Conservation (phyloP, 92 coral and sea anemone genomes). For the Epizoanthus scotinus region DNA sequence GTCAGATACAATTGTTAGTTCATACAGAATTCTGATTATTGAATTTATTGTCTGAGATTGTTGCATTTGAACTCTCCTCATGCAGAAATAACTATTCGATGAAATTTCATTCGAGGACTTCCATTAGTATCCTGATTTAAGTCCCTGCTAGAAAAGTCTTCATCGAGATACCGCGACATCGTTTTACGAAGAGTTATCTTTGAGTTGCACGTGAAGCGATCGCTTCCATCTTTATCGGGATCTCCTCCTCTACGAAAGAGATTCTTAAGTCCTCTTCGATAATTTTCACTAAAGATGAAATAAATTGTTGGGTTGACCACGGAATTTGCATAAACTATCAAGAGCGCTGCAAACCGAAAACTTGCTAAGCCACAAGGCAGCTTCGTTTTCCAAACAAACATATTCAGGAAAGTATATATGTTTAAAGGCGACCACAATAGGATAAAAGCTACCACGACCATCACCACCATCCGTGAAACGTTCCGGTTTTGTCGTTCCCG, state of each 20-base stretch:
- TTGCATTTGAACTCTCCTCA: too few species aligned
- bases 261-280: constrained; percentile 41
- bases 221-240: background rate
- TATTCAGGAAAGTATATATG: constrained; percentile 35
- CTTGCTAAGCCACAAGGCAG: constrained; percentile 38
- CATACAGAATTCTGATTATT: too few species aligned
- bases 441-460: constrained; percentile 61
- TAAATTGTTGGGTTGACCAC: constrained; percentile 56
- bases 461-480: constrained; percentile 57
- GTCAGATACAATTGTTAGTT: too few species aligned
- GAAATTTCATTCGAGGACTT: constrained; percentile 30
- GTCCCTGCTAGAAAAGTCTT: constrained; percentile 6
- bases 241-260: constrained; percentile 16
- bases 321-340: constrained; percentile 43
- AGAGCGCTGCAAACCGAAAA: constrained; percentile 15
- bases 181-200: constrained; percentile 11
- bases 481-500: constrained; percentile 55
- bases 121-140: constrained; percentile 11
- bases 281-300: constrained; percentile 65
- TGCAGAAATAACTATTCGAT: background rate
- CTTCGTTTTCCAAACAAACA: constrained; percentile 38
- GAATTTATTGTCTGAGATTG: too few species aligned
- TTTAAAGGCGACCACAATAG: constrained; percentile 63
- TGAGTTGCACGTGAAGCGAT: background rate
- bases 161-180: background rate